Evolutionary conservation across 2,113 vertebrate species (phyloP), one percentile per base, ranked within the genome.

Genomic region (Cheilinus undulatus): DNA sequence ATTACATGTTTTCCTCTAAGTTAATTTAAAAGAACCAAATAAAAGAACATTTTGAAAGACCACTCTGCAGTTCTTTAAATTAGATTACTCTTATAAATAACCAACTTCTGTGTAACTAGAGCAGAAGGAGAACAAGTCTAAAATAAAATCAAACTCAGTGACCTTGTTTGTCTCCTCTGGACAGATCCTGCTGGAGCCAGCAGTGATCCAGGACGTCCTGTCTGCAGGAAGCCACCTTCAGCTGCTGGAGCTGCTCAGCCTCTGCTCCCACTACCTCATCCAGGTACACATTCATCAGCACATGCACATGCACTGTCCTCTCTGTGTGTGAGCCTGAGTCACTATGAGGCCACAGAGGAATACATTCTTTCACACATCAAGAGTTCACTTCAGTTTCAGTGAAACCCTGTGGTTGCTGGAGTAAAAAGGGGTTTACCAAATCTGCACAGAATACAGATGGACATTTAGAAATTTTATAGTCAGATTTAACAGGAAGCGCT

Each of bases 261-360:
- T 99, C 62, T 99, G 97, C 91, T 99, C 97, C n/a, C 96, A 97
- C 86, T 99, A 99, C 95, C 96, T 99, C 75, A 95, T 98, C 88
- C 97, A 99, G 96, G 97, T 98, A 90, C 54, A 56, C 56, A 57
- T 59, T 50, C 54, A 49, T 69, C 45, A 45, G 38, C 61, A 59
- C 42, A 32, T 63, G 59, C 28, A 27, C 5, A 20, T 20, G 28
- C 32, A 10, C 32, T 8, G 30, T 32, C 30, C 30, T 32, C 30
- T 1, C 1, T n/a, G 30, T 32, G 7, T 32, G 30, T 32, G 1
- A 32, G 3, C 43, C 13, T 14, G 30, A 14, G 38, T 36, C 36
- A 14, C 45, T 38, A 32, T 27, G 26, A 61, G 26, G 11, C 71
- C 27, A 20, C 22, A 26, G 14, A 63, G 46, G 40, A 27, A 58